Evolutionary conservation across 2,888 invertebrate species (phyloP).

Genomic region (Thymelicus sylvestris): DNA sequence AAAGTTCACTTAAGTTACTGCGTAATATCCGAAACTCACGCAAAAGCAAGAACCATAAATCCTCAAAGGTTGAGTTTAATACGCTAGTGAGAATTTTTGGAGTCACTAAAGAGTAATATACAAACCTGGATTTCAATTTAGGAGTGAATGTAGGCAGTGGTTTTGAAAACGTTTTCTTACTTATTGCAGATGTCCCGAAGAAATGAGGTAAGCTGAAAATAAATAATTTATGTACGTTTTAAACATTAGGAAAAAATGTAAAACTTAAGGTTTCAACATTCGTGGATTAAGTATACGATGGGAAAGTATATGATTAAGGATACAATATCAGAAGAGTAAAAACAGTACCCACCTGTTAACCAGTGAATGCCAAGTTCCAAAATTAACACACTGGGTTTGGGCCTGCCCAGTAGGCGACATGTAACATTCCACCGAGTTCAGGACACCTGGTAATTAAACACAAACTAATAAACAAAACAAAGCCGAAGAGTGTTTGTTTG

Average conservation of each 20-base stretch:
- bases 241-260: background rate
- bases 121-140: constrained; percentile 82
- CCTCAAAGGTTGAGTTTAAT: too few species aligned
- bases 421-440: constrained; percentile 92
- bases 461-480: too few species aligned
- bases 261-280: too few species aligned
- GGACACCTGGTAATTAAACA: constrained; percentile 75
- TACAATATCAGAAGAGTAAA: too few species aligned
- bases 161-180: constrained; percentile 88
- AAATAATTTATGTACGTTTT: background rate
- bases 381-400: constrained; percentile 81
- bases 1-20: too few species aligned
- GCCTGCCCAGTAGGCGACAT: constrained; percentile 68
- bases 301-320: too few species aligned
- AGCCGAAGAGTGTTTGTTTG: too few species aligned
- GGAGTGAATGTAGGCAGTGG: constrained; percentile 87
- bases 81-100: too few species aligned
- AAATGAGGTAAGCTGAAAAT: constrained; percentile 82
- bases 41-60: too few species aligned
- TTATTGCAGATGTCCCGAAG: constrained; percentile 86
- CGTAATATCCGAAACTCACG: too few species aligned
- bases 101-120: background rate
- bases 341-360: constrained; percentile 85
- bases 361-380: constrained; percentile 95
- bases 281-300: too few species aligned